A percentile compares a stretch with the other conserved stretches of the same genome.
Conservation (phyloP, 2,797 vertebrate species). For the Scomberomorus guttatus region DNA sequence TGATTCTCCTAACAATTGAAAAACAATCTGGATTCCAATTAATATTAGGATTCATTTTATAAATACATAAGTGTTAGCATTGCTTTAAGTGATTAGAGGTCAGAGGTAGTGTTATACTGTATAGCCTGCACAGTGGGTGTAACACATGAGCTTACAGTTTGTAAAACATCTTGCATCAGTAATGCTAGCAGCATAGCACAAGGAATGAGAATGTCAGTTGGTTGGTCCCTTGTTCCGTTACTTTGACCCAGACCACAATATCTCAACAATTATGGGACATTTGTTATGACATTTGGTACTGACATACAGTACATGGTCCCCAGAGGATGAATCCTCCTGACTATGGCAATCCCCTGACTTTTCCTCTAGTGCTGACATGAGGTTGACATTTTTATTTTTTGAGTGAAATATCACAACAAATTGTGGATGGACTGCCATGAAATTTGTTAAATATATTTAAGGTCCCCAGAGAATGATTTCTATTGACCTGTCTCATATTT, state of each 20-base stretch:
- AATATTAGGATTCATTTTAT: neutral
- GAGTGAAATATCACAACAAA: neutral
- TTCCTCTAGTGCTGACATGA: neutral
- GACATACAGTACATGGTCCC: neutral
- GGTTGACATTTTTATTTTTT: neutral
- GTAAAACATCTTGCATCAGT: neutral
- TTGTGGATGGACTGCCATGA: neutral
- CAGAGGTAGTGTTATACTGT: neutral
- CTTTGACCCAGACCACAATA: too few relatives aligned
- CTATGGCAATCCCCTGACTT: too few relatives aligned
- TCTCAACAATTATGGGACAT: neutral
- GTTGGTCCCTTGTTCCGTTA: neutral
- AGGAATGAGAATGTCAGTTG: neutral
- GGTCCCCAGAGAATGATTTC: neutral
- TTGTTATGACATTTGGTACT: neutral
- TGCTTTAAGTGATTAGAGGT: neutral
- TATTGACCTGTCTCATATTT: neutral
- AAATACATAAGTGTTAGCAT: neutral
- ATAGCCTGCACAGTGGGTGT: neutral
- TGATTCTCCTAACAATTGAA: neutral
- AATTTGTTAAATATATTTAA: neutral
- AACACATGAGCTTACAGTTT: neutral
- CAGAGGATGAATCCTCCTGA: neutral
- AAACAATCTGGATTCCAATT: neutral
- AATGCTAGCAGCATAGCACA: neutral